Evolutionary conservation across 2,113 vertebrate species (phyloP).

Genomic region (Neodontobutis hainanensis): DNA sequence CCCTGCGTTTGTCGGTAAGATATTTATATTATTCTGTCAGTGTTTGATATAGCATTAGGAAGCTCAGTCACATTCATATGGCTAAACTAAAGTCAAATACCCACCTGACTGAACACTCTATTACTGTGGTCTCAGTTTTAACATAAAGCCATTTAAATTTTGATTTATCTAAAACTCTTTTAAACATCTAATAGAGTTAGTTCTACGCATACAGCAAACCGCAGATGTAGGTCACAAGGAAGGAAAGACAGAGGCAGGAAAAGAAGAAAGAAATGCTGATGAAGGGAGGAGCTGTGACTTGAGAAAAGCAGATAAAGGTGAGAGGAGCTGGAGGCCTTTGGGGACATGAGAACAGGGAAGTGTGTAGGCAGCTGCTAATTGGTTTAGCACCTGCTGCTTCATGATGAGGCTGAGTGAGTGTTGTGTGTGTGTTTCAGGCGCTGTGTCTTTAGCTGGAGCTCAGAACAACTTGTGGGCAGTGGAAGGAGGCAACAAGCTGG

Average conservation of each 20-base stretch:
- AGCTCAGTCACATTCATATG: too few species aligned
- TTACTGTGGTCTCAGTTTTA: too few species aligned
- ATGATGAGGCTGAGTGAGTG: constrained; percentile 25
- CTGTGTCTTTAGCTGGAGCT: constrained; percentile 89
- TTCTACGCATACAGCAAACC: not conserved
- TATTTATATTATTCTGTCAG: not conserved
- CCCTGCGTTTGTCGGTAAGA: constrained; percentile 93
- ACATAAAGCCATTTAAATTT: too few species aligned
- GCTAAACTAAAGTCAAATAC: too few species aligned
- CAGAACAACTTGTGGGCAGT: constrained; percentile 95
- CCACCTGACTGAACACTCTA: too few species aligned
- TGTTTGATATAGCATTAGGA: too few species aligned
- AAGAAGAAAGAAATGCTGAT: not conserved
- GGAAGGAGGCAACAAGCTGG: constrained; percentile 95
- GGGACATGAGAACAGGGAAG: constrained; percentile 39
- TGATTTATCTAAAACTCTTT: too few species aligned
- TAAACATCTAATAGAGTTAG: not conserved
- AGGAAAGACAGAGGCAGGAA: constrained; percentile 6
- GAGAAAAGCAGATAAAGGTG: constrained; percentile 43
- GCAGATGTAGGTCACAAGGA: constrained; percentile 32
- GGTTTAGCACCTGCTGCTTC: constrained; percentile 43
- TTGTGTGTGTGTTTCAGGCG: constrained; percentile 79
- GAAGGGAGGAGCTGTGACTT: constrained; percentile 16
- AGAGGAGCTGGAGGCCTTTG: constrained; percentile 37
- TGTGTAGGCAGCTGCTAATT: constrained; percentile 56